Base-by-base conservation (phyloP, 2,888 invertebrate species). In the Plutella xylostella region DNA sequence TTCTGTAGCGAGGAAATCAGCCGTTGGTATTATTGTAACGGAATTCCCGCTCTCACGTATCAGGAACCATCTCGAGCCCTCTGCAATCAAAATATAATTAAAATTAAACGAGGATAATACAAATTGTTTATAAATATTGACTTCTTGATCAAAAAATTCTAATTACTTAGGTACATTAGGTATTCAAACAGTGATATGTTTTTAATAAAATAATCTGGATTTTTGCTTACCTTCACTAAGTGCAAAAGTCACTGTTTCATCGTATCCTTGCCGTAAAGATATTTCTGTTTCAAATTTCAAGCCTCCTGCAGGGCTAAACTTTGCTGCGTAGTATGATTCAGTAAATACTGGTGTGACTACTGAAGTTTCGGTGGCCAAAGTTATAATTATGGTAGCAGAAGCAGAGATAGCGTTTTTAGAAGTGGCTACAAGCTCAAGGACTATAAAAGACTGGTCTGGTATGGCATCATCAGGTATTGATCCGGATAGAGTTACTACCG, bases 151-250 rank as follows among this genome's bases (percentile, higher is more conserved):
- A n/a, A n/a, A n/a, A n/a, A n/a, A n/a, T n/a, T n/a, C n/a, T n/a
- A n/a, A n/a, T n/a, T n/a, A n/a, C n/a, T n/a, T n/a, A n/a, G n/a
- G n/a, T n/a, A n/a, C n/a, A n/a, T n/a, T n/a, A n/a, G n/a, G n/a
- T n/a, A n/a, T n/a, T n/a, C n/a, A n/a, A n/a, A n/a, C n/a, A n/a
- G n/a, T n/a, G n/a, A n/a, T n/a, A n/a, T n/a, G n/a, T n/a, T n/a
- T n/a, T n/a, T n/a, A n/a, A n/a, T n/a, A n/a, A n/a, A n/a, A n/a
- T n/a, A n/a, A n/a, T n/a, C n/a, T n/a, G n/a, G n/a, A n/a, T n/a
- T n/a, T n/a, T n/a, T n/a, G n/a, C 51, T 47, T 38, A 63, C 64
- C 62, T 54, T 63, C 65, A 43, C 56, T 55, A 1, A 66, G 51
- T 18, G 12, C 20, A 39, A 63, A 64, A 9, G 39, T 43, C 1